Conservation (phyloP, 1,140 invertebrate genomes). For the Fopius arisanus region DNA sequence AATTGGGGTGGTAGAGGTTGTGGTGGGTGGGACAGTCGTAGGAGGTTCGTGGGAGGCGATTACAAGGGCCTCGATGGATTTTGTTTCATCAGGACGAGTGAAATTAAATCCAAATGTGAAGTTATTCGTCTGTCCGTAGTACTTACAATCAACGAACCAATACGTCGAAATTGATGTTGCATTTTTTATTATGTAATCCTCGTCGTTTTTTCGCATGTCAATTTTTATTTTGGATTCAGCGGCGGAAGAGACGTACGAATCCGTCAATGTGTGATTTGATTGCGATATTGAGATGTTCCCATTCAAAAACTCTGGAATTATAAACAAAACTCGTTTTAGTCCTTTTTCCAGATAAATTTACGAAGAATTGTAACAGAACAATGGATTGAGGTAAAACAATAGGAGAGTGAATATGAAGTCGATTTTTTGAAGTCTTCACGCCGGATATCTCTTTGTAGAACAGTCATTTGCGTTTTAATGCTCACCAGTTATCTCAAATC, state of each 20-base stretch:
- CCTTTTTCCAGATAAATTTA: too few species aligned
- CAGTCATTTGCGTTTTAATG: conserved; percentile 20
- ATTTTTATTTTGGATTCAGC: conserved; percentile 68
- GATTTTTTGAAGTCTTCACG: too few species aligned
- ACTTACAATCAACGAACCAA: conserved; percentile 82
- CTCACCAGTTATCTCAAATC: conserved; percentile 71
- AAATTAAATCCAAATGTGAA: conserved; percentile 72
- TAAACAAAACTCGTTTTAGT: neutral
- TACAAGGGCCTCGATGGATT: conserved; percentile 75
- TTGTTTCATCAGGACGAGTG: conserved; percentile 66
- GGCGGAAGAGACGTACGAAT: conserved; percentile 70
- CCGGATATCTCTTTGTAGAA: too few species aligned
- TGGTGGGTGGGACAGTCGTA: conserved; percentile 64
- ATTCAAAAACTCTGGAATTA: conserved; percentile 68
- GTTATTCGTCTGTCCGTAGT: conserved; percentile 71
- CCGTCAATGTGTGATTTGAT: conserved; percentile 65
- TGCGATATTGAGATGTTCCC: conserved; percentile 72
- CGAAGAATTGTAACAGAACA: too few species aligned
- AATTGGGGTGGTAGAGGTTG: conserved; percentile 38
- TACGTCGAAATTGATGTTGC: conserved; percentile 72
- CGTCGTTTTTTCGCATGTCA: conserved; percentile 68
- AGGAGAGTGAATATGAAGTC: too few species aligned
- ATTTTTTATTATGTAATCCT: conserved; percentile 68
- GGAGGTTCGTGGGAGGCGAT: conserved; percentile 72
- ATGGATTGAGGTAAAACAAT: too few species aligned